Conservation (phyloP, 2,888 invertebrate genomes). For the Cerceris rybyensis region DNA sequence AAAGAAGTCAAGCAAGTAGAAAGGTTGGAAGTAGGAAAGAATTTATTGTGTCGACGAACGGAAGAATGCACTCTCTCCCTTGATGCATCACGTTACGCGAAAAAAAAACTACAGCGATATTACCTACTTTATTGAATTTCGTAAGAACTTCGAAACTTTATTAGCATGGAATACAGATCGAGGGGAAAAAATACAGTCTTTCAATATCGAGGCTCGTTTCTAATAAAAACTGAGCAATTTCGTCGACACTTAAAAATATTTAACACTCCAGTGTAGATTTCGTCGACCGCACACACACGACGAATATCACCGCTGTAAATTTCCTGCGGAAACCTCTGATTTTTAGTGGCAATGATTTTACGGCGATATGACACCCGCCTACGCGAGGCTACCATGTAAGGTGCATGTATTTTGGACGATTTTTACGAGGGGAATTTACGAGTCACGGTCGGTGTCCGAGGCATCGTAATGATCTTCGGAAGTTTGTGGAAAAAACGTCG, state of each 20-base stretch:
- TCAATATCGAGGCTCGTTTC: conserved; percentile 26
- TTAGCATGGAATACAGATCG: conserved; percentile 42
- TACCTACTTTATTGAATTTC: background rate
- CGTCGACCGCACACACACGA: conserved; percentile 33
- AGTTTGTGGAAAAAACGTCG: conserved; percentile 64
- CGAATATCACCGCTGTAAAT: conserved; percentile 63
- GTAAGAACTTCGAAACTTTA: conserved; percentile 23
- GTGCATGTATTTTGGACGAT: conserved; percentile 71
- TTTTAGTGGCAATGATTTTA: conserved; percentile 73
- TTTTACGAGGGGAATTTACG: conserved; percentile 68
- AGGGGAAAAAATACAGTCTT: conserved; percentile 32
- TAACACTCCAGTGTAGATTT: conserved; percentile 38
- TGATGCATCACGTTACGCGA: no score
- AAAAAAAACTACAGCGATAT: background rate
- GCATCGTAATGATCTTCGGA: conserved; percentile 68
- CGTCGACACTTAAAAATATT: conserved; percentile 40
- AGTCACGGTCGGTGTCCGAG: conserved; percentile 53
- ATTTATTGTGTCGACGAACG: no score
- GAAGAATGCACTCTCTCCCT: no score
- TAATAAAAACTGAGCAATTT: conserved; percentile 9
- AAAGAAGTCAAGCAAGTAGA: no score
- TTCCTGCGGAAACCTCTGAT: conserved; percentile 66
- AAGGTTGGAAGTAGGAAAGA: no score
- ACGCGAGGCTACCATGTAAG: conserved; percentile 68
- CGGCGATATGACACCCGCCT: conserved; percentile 70